Evolutionary conservation across 1,140 invertebrate species (phyloP).

Genomic region (Bilobella aurantiaca): DNA sequence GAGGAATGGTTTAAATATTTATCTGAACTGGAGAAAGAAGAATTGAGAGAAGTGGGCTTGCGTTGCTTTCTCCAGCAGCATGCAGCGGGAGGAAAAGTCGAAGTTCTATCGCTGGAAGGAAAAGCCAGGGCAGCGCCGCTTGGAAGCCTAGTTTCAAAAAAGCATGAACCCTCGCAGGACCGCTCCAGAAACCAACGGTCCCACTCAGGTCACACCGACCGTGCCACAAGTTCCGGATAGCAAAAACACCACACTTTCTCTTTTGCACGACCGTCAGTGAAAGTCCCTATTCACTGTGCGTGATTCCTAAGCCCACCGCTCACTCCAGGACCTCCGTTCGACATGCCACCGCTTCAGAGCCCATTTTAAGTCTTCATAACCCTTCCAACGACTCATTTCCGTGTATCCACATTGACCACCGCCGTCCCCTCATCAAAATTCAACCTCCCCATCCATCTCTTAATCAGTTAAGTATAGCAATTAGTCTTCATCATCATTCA

Average conservation of each 20-base stretch:
- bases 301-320: no score
- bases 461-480: neutral
- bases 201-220: neutral
- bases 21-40: neutral
- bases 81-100: neutral
- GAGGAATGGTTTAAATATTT: neutral
- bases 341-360: no score
- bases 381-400: no score
- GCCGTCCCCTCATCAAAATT: neutral
- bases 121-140: no score
- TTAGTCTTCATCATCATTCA: neutral
- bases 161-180: no score
- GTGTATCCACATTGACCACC: no score
- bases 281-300: neutral
- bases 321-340: no score
- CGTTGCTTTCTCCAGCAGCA: neutral
- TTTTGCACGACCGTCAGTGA: neutral
- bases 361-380: no score
- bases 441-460: neutral
- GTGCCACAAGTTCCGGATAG: neutral
- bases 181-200: no score
- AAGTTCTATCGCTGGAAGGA: neutral
- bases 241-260: neutral
- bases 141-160: no score
- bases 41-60: neutral